These are phyloP conservation scores for Barbus barbus DNA, from an alignment of 2,113 vertebrate species.

Conservation along the genomic window DNA sequence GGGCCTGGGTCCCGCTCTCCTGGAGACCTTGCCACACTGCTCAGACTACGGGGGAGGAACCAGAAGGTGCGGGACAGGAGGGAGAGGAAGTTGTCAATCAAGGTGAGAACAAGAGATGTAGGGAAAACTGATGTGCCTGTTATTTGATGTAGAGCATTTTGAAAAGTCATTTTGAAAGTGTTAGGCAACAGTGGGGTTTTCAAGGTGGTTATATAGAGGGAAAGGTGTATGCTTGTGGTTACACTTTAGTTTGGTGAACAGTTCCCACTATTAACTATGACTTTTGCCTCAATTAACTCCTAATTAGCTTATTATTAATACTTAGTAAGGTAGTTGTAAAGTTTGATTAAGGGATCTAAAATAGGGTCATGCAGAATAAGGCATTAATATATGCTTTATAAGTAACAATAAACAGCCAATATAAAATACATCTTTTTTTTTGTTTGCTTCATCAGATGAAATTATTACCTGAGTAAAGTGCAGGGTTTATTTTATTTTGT, in stretches of 20 bases:
- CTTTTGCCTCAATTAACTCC: neutral
- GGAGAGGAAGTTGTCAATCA: neutral
- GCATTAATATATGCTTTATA: neutral
- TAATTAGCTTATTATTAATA: neutral
- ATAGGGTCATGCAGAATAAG: neutral
- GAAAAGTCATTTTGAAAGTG: neutral
- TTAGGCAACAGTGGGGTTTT: neutral
- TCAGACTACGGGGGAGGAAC: constrained; percentile 1
- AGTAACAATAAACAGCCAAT: neutral
- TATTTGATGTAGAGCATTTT: neutral
- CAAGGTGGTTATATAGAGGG: no score
- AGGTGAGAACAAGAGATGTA: constrained; percentile 7
- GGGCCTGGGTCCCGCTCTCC: neutral
- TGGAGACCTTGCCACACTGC: constrained; percentile 3
- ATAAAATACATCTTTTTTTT: neutral
- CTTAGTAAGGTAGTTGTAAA: neutral
- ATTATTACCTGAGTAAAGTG: no score
- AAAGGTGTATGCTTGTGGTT: no score
- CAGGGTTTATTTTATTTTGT: no score
- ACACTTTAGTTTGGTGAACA: neutral
- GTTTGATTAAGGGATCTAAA: neutral
- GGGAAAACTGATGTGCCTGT: neutral
- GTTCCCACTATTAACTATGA: neutral
- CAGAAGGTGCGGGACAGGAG: neutral
- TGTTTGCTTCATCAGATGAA: no score